phyloP scores from a whole-genome alignment of 2,113 vertebrate species.

The Globicephala melas region DNA sequence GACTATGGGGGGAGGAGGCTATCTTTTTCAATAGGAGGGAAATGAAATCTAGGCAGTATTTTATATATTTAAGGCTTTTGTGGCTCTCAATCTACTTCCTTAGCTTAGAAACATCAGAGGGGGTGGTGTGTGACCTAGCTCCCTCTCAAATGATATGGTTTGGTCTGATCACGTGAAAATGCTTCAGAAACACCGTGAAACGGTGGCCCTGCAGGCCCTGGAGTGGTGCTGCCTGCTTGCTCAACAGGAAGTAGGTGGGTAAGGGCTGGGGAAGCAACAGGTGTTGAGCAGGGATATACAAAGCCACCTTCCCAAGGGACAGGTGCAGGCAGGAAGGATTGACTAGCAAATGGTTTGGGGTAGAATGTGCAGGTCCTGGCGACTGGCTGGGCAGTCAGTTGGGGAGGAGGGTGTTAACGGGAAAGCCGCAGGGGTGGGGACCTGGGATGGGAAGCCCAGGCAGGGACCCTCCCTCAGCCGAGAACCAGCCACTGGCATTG shows the following conservation, averaged over 20 bases:
- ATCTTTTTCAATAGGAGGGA: background rate
- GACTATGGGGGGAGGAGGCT: background rate
- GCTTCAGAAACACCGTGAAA: background rate
- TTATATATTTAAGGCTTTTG: background rate
- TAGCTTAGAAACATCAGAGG: constrained; percentile 30
- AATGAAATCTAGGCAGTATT: constrained; percentile 12
- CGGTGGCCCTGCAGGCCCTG: background rate
- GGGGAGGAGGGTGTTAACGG: background rate
- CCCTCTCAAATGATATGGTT: background rate
- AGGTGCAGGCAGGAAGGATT: background rate
- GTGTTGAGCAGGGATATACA: background rate
- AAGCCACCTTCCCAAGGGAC: background rate
- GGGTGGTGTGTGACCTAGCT: background rate
- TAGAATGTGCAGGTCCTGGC: background rate
- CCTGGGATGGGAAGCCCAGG: background rate
- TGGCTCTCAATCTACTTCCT: background rate
- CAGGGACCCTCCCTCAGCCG: background rate
- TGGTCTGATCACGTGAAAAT: background rate
- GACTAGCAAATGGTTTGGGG: background rate
- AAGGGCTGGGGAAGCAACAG: background rate
- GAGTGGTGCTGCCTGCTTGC: background rate
- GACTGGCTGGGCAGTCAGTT: background rate
- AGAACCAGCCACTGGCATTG: background rate
- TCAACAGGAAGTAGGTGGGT: background rate
- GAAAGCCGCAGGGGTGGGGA: background rate